Base-by-base conservation (phyloP, 2,797 vertebrate genomes). In the Micrastur ruficollis region DNA sequence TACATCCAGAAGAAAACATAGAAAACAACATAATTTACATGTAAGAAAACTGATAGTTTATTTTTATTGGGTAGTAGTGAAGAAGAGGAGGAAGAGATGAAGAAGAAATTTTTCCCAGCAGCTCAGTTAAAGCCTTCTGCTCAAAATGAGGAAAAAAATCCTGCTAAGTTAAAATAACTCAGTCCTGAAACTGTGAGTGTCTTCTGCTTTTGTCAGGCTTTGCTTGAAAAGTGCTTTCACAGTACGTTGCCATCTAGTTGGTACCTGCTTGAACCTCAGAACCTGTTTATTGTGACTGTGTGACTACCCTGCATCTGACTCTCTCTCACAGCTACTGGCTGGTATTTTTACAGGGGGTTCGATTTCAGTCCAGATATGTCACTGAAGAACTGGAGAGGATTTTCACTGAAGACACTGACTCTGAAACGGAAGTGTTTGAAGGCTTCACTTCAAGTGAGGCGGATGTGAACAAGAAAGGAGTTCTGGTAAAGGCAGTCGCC, bases 371-470 rank as follows among this genome's bases (percentile, higher is more conserved):
- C 81, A 98, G 98, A 71, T 98, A 98, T 79, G 98, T 99, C 81
- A 99, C 98, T 2, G 98, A 99, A 12, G 99, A 99, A 86, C 98
- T 99, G 85, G 98, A 66, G 53, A 98, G 88, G 82, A 98, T 99
- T 96, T 99, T 99, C 98, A 98, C 98, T 81, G 98, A 98, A 83
- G 99, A 99, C 89, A 99, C 98, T 0, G 99, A 99, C 97, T 99
- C 98, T 34, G 99, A 99, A 90, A 98, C 44, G 0, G 98, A 98
- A 84, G 98, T 97, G 23, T 99, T 99, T 87, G 98, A 99, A 97
- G 99, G 99, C 13, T 99, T 99, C 61, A 25, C 98, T 6, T 96
- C 97, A 83, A 98, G 97, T 4, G 98, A 98, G 47, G 93, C 98
- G 78, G 96, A 96, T 71, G 49, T 81, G 84, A 96, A 94, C 73